phyloP scores from a whole-genome alignment of 2,113 vertebrate species.

The Cololabis saira region DNA sequence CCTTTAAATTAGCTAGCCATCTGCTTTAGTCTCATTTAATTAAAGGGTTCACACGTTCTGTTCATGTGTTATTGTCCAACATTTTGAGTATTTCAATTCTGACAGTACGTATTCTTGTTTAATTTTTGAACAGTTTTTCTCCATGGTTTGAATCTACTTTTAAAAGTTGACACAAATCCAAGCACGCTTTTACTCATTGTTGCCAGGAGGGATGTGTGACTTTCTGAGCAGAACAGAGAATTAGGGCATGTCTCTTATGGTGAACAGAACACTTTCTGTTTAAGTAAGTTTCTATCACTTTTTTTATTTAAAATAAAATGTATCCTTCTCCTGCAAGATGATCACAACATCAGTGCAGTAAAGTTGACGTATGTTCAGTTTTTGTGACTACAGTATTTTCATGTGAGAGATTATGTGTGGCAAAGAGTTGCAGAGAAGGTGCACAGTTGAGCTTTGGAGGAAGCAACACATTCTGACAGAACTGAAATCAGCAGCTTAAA shows the following conservation, averaged over 20 bases:
- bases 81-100: not conserved
- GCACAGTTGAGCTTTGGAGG: not conserved
- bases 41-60: slow-evolving; percentile 4
- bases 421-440: slow-evolving; percentile 11
- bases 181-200: slow-evolving; percentile 36
- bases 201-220: slow-evolving; percentile 37
- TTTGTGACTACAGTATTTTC: not conserved
- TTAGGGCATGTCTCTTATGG: slow-evolving; percentile 44
- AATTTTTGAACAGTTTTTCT: slow-evolving; percentile 32
- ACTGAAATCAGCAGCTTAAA: slow-evolving; percentile 32
- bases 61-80: not conserved
- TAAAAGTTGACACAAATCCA: slow-evolving; percentile 37
- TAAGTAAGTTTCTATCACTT: slow-evolving; percentile 1
- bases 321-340: slow-evolving; percentile 2
- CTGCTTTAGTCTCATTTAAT: slow-evolving; percentile 20
- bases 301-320: not conserved
- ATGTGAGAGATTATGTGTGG: not conserved
- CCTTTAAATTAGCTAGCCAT: not conserved
- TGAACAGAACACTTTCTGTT: slow-evolving; percentile 21
- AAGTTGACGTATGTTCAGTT: not conserved
- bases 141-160: slow-evolving; percentile 40
- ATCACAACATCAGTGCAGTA: not conserved
- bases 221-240: slow-evolving; percentile 41
- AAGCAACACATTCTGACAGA: slow-evolving; percentile 33
- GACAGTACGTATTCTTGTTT: not conserved